Base-by-base conservation (phyloP, 2,797 vertebrate genomes). In the Saxicola maurus region DNA sequence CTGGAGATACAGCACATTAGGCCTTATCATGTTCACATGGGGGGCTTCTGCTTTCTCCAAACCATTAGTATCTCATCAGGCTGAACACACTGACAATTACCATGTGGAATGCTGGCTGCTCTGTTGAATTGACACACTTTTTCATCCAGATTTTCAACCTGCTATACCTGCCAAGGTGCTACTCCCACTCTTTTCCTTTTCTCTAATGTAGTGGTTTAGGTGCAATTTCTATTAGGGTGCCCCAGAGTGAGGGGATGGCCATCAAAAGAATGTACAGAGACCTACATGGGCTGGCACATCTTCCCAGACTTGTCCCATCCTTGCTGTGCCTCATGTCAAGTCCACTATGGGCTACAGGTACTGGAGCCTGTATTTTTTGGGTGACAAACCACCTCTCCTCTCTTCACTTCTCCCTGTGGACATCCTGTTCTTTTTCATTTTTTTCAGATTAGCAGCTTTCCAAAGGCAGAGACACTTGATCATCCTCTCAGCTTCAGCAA, bases 401-500 rank as follows among this genome's bases (percentile, higher is more conserved):
- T 69, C 57, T 80, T 82, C 13, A 59, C 13, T n/a, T 85, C 43
- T 84, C 35, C 40, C 48, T 35, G 28, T 43, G 43, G 49, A 71
- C 37, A 43, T 56, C 24, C n/a, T 24, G 19, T 27, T 86, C 33
- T 62, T 51, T 72, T 72, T 62, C 8, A 18, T 2, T 38, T 53
- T 53, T 71, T 61, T 30, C 46, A 40, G 28, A 68, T 90, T 68
- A 86, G 48, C 64, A 76, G 71, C 86, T 86, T 82, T 79, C 24
- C 57, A 78, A 82, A 86, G 67, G 64, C 80, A 86, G 82, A 82
- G 51, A 43, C 55, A 75, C 51, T 93, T 89, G 79, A 78, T 82
- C 79, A 75, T 80, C 18, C 1, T 81, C 89, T 87, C 37, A 62
- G 76, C 80, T 86, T 87, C 89, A 78, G 66, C 60, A 59, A 91